Base-by-base conservation (phyloP, 2,888 invertebrate species). In the Morpho deidamia region DNA sequence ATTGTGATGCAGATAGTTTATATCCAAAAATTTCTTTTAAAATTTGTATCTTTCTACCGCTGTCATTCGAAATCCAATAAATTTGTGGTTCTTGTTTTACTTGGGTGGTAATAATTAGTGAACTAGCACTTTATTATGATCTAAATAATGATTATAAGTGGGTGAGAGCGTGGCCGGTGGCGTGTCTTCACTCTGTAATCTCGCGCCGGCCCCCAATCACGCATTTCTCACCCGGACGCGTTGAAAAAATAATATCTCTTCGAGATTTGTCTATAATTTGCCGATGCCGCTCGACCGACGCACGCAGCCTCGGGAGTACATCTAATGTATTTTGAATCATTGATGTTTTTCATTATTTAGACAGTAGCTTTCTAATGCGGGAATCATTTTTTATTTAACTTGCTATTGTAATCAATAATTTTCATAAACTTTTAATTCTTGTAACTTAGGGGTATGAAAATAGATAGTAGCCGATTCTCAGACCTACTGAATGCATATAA, bases 211-310 rank as follows among this genome's bases (percentile, higher is more conserved):
- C 86, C 78, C 77, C 85, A 89, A 88, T 89, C 87, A 87, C 78
- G 83, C 85, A 83, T 81, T 89, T 89, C 88, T 89, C 89, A 89
- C 89, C 86, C 86, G 76, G 65, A 76, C 83, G 89, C 84, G 88
- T 82, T 89, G 87, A 89, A 89, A 89, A 88, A 89, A 89, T 89
- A 85, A 89, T 86, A 84, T 81, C 76, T 81, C 76, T 74, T 71
- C 69, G 78, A 79, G 81, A 81, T 85, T 88, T 77, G 87, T 87
- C 88, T 88, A 86, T 89, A 89, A 89, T 88, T 89, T 88, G 80
- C 78, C 69, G 77, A 74, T 73, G 84, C 87, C 86, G 86, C 79
- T 34, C 11, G 34, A 33, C 14, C 44, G 44, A 8, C 34, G 35
- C 35, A 14, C 14, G 35, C 37, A 45, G 37, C 44, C 48, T 44